These are phyloP conservation scores for Neoscelio sp. DNA, from an alignment of 2,888 invertebrate species.

Conservation along the genomic window DNA sequence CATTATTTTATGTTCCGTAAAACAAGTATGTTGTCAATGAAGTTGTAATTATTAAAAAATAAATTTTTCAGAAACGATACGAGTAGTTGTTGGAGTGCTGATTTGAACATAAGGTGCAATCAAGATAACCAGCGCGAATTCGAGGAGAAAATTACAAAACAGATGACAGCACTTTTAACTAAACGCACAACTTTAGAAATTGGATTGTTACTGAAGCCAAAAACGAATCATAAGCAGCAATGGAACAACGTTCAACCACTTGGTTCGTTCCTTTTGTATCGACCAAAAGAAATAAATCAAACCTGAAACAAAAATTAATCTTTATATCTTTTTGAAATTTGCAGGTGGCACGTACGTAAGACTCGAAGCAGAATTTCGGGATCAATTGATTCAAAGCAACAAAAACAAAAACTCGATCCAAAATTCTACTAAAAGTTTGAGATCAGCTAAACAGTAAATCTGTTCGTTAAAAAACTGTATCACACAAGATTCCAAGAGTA, in stretches of 20 bases:
- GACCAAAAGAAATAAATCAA: too few species aligned
- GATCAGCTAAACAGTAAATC: conserved; percentile 39
- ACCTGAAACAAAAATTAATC: background rate
- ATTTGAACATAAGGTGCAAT: conserved; percentile 92
- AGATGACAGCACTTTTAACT: conserved; percentile 87
- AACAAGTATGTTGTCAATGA: too few species aligned
- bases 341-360: conserved; percentile 90
- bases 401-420: conserved; percentile 75
- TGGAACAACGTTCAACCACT: conserved; percentile 75
- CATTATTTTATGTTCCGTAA: too few species aligned
- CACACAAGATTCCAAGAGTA: too few species aligned
- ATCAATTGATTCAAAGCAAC: conserved; percentile 80
- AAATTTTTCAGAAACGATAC: conserved; percentile 79
- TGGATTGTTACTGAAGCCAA: conserved; percentile 71
- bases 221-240: conserved; percentile 71
- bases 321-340: too few species aligned
- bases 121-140: conserved; percentile 94
- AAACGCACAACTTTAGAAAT: conserved; percentile 81
- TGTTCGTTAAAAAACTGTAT: too few species aligned
- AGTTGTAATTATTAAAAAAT: background rate
- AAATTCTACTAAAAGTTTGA: conserved; percentile 32
- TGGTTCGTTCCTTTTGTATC: conserved; percentile 76
- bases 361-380: conserved; percentile 91
- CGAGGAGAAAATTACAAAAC: conserved; percentile 90
- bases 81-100: conserved; percentile 89